Evolutionary conservation across 1,140 invertebrate genomes (phyloP), one percentile per base, ranked within the genome.

Genomic region (Heliconius nattereri): DNA sequence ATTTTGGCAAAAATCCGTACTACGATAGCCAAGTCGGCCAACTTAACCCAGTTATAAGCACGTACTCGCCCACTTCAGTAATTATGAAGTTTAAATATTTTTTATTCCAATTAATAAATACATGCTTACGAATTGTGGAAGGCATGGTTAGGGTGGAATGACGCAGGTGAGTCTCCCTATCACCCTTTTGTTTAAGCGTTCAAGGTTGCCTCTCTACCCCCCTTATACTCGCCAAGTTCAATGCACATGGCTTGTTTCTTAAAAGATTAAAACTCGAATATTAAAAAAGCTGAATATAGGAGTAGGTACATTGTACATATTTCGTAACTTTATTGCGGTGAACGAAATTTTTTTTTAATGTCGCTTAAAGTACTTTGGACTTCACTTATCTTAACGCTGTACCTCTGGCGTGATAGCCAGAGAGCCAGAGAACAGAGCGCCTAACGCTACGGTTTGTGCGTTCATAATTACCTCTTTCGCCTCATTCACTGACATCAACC

Each of bases 151-250:
- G 76, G 73, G 76, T 81, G 76, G 73, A 29, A 9, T 76, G 74
- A 76, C 74, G 75, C 54, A 79, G 73, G 73, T 57, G 76, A 72
- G 71, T 9, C 49, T 19, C 32, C 73, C 60, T 71, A 16, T 79
- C 79, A 45, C 80, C 81, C 80, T 80, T 66, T 83, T 86, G 81
- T 85, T 83, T 60, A 37, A 54, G 32, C 72, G 81, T 83, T 82
- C 85, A 87, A 87, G 86, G 86, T 83, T 81, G 78, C 70, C 49
- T 32, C 29, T 70, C 66, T 52, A 49, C 81, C 76, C 52, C 66
- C 78, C 79, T 85, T 85, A 84, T 79, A 37, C 76, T 71, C 71
- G 72, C 71, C 75, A 82, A 83, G 80, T 84, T 86, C 81, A 85
- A 71, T 37, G 78, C 45, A 72, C 78, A 79, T 29, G 60, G 23